A percentile compares a stretch with the other conserved stretches of the same genome.
phyloP scores from a whole-genome alignment of 1,140 invertebrate species.

The Heterodera schachtii region DNA sequence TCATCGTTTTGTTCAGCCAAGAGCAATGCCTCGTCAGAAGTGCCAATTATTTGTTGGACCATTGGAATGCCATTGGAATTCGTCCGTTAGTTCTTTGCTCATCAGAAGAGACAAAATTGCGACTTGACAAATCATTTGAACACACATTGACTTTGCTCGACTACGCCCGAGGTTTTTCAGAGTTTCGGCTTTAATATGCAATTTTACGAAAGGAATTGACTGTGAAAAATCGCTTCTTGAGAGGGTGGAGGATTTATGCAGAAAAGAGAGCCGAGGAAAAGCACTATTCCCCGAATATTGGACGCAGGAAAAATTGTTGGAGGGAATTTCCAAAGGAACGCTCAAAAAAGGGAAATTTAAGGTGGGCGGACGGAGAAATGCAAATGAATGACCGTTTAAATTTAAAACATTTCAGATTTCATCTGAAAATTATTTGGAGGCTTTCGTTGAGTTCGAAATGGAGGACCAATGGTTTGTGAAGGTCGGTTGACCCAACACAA shows the following conservation, averaged over 20 bases:
- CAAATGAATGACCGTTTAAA: not conserved
- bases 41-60: slow-evolving; percentile 43
- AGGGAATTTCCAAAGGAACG: slow-evolving; percentile 43
- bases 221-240: slow-evolving; percentile 21
- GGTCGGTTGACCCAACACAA: not conserved
- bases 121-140: slow-evolving; percentile 28
- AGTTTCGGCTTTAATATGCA: too few relatives aligned
- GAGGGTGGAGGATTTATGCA: slow-evolving; percentile 39
- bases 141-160: slow-evolving; percentile 40
- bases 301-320: slow-evolving; percentile 45
- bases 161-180: slow-evolving; percentile 46
- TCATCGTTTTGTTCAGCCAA: slow-evolving; percentile 41
- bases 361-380: slow-evolving; percentile 15
- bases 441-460: slow-evolving; percentile 40
- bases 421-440: slow-evolving; percentile 51
- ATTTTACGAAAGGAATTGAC: slow-evolving; percentile 29
- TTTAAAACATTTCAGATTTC: slow-evolving; percentile 43
- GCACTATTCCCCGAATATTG: slow-evolving; percentile 46
- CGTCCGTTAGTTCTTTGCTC: slow-evolving; percentile 45
- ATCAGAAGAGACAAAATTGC: slow-evolving; percentile 30
- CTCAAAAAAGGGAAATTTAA: slow-evolving; percentile 53
- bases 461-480: slow-evolving; percentile 43
- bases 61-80: slow-evolving; percentile 37
- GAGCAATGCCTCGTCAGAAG: slow-evolving; percentile 31
- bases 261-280: slow-evolving; percentile 38